Base-by-base conservation (phyloP, 2,888 invertebrate genomes). In the Cosmia trapezina region DNA sequence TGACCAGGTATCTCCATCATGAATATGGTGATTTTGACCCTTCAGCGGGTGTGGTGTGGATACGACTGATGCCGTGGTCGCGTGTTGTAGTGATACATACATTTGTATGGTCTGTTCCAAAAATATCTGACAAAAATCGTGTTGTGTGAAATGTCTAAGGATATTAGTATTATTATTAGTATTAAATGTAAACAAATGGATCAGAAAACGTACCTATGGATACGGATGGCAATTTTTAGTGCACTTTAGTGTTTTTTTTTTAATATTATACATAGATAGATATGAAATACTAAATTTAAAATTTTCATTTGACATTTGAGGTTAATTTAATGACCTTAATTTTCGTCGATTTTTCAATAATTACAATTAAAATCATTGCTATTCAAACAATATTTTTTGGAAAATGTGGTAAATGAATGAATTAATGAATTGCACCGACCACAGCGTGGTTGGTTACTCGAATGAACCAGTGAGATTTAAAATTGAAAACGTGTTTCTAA, bases 21-120 rank as follows among this genome's bases (percentile, higher is more conserved):
- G 75, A 78, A 78, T 78, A 78, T 78, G 61, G 69, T 80, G 75
- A 78, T 78, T 74, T 53, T 75, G 73, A 76, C 74, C 61, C 61
- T 70, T 63, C 59, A 54, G 66, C 54, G 41, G 41, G 41, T 41
- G 41, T 41, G 61, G 45, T 63, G 60, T 37, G 51, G 68, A 17
- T 41, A 33, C 60, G 37, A 53, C 60, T 64, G n/a, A n/a, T n/a
- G 41, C 51, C n/a, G n/a, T 61, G 51, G 22, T 64, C 51, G 37
- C 62, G 49, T 49, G 59, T 61, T 71, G 64, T 61, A 66, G 49
- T 79, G 53, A 54, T 57, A 43, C 78, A 78, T 45, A 56, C 5
- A 8, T 54, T 17, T 28, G 5, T 49, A 63, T 14, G 5, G 9
- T 33, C 33, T 60, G n/a, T 47, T 33, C 3, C 8, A 62, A 62